Base-by-base conservation (phyloP, 2,888 invertebrate genomes). In the Trissonchulus latispiculum region DNA sequence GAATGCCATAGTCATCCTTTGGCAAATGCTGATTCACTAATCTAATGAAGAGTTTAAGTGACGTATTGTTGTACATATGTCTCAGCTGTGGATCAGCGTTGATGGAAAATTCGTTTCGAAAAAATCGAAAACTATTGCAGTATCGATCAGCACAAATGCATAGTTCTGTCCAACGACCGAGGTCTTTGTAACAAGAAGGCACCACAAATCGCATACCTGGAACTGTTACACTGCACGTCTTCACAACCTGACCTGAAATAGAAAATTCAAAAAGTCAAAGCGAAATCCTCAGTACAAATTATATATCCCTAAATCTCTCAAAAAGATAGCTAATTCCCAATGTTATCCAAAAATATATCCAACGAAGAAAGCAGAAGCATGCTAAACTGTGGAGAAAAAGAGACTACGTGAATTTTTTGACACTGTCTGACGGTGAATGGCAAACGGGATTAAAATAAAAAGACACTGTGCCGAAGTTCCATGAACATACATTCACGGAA, bases 131-230 rank as follows among this genome's bases (percentile, higher is more conserved):
- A 15, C 32, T 33, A 68, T 68, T 68, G 36, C 69, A 68, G 33
- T 36, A 68, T 23, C 35, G 69, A 68, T 68, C 69, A n/a, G 69
- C 69, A 68, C 69, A 68, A 36, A 68, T 28, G 35, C 69, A 68
- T 3, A 68, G 33, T 68, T 68, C 69, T 35, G 69, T 8, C 69
- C 69, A 68, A 18, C 33, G 69, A 23, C 69, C 69, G 8, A 68
- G 36, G n/a, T 33, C 36, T 15, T 36, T 33, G 36, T 68, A 68
- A 36, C 69, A 68, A 33, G 69, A 68, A 28, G 69, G 69, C 33
- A 68, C 69, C 28, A 68, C 23, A 3, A 36, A 36, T 33, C 69
- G 69, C 8, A 36, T 23, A 33, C 31, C 28, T 15, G 35, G 32
- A 68, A 68, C 36, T 3, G 8, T n/a, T 15, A 3, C 3, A 33